Evolutionary conservation across 2,888 invertebrate genomes (phyloP), one percentile per base, ranked within the genome.

Genomic region (Corbicula japonica): DNA sequence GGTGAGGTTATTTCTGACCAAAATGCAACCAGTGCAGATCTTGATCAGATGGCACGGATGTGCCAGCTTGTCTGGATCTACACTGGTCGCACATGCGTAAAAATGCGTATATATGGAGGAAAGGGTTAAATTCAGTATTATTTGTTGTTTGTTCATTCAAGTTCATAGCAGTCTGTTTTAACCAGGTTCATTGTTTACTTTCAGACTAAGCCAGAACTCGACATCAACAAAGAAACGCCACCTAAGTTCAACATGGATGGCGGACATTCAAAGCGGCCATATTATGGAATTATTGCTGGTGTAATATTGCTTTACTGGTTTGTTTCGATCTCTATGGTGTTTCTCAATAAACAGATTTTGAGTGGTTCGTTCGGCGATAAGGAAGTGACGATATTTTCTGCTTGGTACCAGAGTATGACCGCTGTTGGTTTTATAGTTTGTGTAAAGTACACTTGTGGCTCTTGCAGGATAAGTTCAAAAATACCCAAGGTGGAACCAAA

Each of bases 261-360:
- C 21, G 56, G 30, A 10, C 44, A 28, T 23, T 35, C 70, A 62
- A 26, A 34, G 12, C 56, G 70, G 18, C 69, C 62, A 6, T 15
- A 50, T 6, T 79, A 83, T 38, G 52, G 68, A 38, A 21, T 77
- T n/a, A 74, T 90, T 4, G 72, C 80, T 0, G 76, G 79, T n/a
- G 91, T 92, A 10, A 83, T 93, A 15, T 58, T 76, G 8, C 76
- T 86, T 30, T 93, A 94, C 84, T 93, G 98, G 98, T 91, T 96
- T 68, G 95, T 98, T 26, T 98, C 98, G 23, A 99, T 99, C 91
- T 95, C 96, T 5, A 97, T 98, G 91, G 98, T 99, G 41, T 99
- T 99, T 94, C 96, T 98, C 21, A 99, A 99, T 93, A 99, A 99
- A 93, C 95, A 96, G 35, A 94, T 99, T 56, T 80, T 91, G 4